Base-by-base conservation (phyloP, 1,140 invertebrate species). In the Acyrthosiphon pisum region DNA sequence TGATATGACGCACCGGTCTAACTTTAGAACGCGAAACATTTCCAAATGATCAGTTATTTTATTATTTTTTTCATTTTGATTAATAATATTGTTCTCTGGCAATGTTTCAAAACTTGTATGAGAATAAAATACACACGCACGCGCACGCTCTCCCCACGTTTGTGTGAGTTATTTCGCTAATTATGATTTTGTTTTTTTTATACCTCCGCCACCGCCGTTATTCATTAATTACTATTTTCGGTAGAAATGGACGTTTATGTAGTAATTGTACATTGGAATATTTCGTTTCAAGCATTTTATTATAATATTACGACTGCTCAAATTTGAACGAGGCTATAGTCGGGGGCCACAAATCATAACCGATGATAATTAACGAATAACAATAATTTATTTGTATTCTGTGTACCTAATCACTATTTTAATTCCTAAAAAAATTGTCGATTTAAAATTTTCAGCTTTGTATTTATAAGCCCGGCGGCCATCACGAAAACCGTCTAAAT, bases 51-150 rank as follows among this genome's bases (percentile, higher is more conserved):
- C 46, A 53, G 87, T 53, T 26, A 44, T 60, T 76, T 76, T 68
- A 35, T 44, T 89, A n/a, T n/a, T 46, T 35, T 46, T 92, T 53
- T 37, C 9, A 30, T 84, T 41, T 81, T 83, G 68, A 86, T 93
- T 56, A 50, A 91, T 92, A 86, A 86, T 86, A 53, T 53, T 44
- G 81, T 46, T 44, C 30, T 93, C 48, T 93, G 91, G 91, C 76
- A 23, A 6, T 44, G 22, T 50, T 93, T 93, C 81, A 84, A 86
- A 37, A 90, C 6, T 56, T 86, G 14, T 53, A 91, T 83, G 81
- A 37, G 81, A 93, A 93, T 91, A 86, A 86, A 86, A 91, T 50
- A 44, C 18, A 37, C 18, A 50, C 48, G 53, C 37, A 44, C 37
- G 44, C 86, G 30, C 26, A 8, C 30, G 6, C n/a, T 6, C 9